These are phyloP conservation scores for Sarcophaga variegata DNA, from an alignment of 2,888 invertebrate genomes.

Conservation along the genomic window DNA sequence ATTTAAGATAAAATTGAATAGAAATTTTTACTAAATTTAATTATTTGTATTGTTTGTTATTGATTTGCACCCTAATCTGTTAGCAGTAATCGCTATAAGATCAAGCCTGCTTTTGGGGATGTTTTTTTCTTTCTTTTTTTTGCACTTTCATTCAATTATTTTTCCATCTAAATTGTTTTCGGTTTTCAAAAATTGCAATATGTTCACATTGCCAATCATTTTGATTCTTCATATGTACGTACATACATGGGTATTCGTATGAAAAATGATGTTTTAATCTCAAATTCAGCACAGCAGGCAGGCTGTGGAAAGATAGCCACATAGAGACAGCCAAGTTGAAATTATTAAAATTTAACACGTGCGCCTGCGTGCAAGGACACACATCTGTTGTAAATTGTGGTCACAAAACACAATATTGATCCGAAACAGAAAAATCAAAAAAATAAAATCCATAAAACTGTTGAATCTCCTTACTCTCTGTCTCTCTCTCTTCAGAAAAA, in stretches of 20 bases:
- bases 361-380: conserved; percentile 9
- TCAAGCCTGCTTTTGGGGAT: not conserved
- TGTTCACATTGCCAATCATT: not conserved
- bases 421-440: not conserved
- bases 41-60: too few relatives aligned
- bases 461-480: too few relatives aligned
- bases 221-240: not conserved
- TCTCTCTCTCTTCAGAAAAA: too few relatives aligned
- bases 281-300: not conserved
- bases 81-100: not conserved
- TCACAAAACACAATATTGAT: not conserved
- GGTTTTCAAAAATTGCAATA: not conserved
- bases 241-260: not conserved
- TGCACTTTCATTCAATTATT: not conserved
- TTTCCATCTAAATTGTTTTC: not conserved
- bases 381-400: conserved; percentile 36
- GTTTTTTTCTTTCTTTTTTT: not conserved
- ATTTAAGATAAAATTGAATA: not conserved
- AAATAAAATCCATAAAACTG: not conserved
- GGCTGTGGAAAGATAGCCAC: not conserved
- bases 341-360: conserved; percentile 14
- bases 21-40: too few relatives aligned
- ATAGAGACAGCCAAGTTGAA: conserved; percentile 25
- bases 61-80: not conserved
- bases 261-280: conserved; percentile 16